A percentile compares a stretch with the other conserved stretches of the same genome.
These are phyloP conservation scores for Papilio dardanus DNA, from an alignment of 1,140 invertebrate genomes.

Conservation along the genomic window DNA sequence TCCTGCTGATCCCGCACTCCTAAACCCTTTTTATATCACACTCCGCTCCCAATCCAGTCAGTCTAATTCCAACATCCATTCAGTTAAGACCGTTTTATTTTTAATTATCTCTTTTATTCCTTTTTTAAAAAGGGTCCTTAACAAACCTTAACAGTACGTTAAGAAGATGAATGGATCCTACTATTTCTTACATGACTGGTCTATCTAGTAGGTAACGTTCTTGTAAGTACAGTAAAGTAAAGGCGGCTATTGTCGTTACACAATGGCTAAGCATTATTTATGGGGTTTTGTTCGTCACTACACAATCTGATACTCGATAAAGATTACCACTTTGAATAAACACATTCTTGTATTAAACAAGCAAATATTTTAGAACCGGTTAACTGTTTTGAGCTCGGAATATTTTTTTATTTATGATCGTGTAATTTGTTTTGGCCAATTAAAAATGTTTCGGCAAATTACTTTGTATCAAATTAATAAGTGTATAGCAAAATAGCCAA, in stretches of 20 bases:
- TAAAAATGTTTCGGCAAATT: neutral
- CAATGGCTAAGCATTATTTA: slow-evolving; percentile 55
- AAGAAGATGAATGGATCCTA: no score
- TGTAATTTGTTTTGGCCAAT: neutral
- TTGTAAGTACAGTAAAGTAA: neutral
- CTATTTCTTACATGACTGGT: neutral
- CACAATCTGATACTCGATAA: slow-evolving; percentile 29
- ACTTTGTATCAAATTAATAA: neutral
- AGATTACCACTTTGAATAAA: slow-evolving; percentile 21
- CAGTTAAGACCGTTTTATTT: no score
- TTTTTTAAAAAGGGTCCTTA: no score
- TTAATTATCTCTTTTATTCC: no score
- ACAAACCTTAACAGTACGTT: no score
- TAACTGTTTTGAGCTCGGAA: no score
- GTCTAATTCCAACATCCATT: no score
- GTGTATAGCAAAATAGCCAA: neutral
- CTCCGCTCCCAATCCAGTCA: no score
- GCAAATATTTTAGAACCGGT: neutral
- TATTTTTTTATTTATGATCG: no score
- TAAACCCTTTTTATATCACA: no score
- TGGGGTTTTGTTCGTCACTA: slow-evolving; percentile 49
- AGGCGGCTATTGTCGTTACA: slow-evolving; percentile 48
- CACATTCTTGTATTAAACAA: neutral
- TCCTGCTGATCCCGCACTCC: no score
- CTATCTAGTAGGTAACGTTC: slow-evolving; percentile 7